These are phyloP conservation scores for Prenolepis imparis DNA, from an alignment of 2,888 invertebrate genomes.

Conservation along the genomic window DNA sequence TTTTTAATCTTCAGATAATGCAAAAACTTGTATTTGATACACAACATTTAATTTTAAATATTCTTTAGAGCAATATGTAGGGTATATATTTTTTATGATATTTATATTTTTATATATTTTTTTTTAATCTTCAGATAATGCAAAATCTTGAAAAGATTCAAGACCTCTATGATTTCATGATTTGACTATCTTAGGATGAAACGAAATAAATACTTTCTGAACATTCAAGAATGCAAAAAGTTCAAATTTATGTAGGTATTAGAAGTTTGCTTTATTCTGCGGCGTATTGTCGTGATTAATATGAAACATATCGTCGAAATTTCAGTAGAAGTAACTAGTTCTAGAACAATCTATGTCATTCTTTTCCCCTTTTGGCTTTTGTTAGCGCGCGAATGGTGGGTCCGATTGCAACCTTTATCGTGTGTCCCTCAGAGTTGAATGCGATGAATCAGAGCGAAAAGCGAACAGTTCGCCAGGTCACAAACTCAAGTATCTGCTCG, in stretches of 20 bases:
- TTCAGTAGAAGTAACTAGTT: conserved; percentile 19
- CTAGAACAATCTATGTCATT: conserved; percentile 45
- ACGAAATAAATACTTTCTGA: background rate
- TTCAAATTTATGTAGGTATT: background rate
- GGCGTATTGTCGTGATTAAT: background rate
- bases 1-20: background rate
- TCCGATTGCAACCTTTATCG: conserved; percentile 64
- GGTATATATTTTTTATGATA: background rate
- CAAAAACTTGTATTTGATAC: background rate
- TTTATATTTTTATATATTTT: background rate
- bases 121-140: background rate
- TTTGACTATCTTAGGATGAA: background rate
- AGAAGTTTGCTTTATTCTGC: background rate
- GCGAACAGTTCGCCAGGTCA: conserved; percentile 45
- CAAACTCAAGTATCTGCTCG: conserved; percentile 39
- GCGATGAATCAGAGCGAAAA: conserved; percentile 60
- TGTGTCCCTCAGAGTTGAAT: conserved; percentile 73
- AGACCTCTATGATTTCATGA: background rate
- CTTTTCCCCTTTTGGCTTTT: conserved; percentile 40
- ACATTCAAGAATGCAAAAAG: background rate
- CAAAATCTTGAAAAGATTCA: background rate
- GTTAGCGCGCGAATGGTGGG: conserved; percentile 36
- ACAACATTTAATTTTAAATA: background rate
- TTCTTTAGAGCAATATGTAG: background rate
- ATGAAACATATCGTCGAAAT: background rate